A percentile compares a stretch with the other conserved stretches of the same genome.
phyloP scores from a whole-genome alignment of 2,113 vertebrate genomes.

The Chloroceryle aenea region DNA sequence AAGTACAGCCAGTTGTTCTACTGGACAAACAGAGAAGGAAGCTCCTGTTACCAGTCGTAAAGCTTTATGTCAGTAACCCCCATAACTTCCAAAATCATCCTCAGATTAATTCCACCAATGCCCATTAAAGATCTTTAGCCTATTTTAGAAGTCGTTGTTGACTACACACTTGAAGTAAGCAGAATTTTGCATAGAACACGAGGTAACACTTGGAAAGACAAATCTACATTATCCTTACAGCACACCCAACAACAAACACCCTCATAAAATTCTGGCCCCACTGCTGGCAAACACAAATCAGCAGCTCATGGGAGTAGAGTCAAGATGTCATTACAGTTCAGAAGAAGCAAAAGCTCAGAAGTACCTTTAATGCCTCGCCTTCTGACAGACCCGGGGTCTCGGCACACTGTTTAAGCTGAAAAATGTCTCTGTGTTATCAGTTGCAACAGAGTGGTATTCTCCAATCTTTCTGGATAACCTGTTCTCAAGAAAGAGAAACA shows the following conservation, averaged over 20 bases:
- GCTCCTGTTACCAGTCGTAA: not conserved
- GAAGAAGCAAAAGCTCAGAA: not conserved
- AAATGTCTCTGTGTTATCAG: not conserved
- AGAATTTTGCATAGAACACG: not conserved
- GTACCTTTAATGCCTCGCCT: not conserved
- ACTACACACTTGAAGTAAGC: not conserved
- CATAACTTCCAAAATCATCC: not conserved
- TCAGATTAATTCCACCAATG: not conserved
- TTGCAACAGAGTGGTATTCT: not conserved
- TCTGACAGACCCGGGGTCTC: not conserved
- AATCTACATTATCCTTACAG: not conserved
- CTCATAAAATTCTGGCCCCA: not conserved
- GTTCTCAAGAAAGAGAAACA: not conserved
- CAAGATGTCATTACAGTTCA: not conserved
- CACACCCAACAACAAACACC: not conserved
- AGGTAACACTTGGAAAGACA: not conserved
- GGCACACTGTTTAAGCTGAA: not conserved
- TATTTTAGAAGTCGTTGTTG: not conserved
- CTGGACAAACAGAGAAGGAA: not conserved
- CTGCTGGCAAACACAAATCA: not conserved
- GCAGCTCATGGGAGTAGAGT: not conserved
- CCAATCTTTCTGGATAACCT: not conserved
- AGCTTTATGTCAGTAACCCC: not conserved
- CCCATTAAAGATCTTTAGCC: not conserved
- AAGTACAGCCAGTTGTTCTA: not conserved